A percentile compares a stretch with the other conserved stretches of the same genome.
Evolutionary conservation across 1,140 invertebrate genomes (phyloP).

Genomic region (Galleria mellonella): DNA sequence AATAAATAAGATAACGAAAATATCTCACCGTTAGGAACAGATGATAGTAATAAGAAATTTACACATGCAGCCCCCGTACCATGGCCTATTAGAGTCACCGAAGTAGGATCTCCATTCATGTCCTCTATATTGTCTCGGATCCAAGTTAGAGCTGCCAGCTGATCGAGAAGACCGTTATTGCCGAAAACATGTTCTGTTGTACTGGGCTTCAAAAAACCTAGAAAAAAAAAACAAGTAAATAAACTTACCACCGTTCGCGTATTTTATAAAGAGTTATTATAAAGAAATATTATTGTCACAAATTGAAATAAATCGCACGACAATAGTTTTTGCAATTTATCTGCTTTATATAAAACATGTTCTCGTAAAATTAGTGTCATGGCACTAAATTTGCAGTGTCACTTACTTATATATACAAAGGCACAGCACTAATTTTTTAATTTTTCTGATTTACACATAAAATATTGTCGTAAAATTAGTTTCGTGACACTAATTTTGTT

Average conservation of each 20-base stretch:
- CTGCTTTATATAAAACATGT: too few species aligned
- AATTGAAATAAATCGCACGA: too few species aligned
- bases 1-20: too few species aligned
- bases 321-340: too few species aligned
- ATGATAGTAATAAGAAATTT: conserved; percentile 91
- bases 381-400: too few species aligned
- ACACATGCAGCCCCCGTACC: conserved; percentile 95
- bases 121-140: conserved; percentile 88
- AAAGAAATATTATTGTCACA: background rate
- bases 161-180: conserved; percentile 93
- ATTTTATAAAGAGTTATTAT: background rate
- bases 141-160: conserved; percentile 91
- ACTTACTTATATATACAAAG: too few species aligned
- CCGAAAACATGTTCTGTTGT: conserved; percentile 81
- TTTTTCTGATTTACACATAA: too few species aligned
- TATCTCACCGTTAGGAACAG: conserved; percentile 79
- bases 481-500: too few species aligned
- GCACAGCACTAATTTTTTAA: too few species aligned
- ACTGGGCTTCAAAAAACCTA: conserved; percentile 88
- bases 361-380: too few species aligned
- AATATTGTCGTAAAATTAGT: too few species aligned
- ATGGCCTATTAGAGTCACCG: conserved; percentile 94
- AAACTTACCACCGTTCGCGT: too few species aligned
- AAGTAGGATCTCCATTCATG: conserved; percentile 88
- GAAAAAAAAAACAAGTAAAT: conserved; percentile 19